Base-by-base conservation (phyloP, 2,888 invertebrate genomes). In the Resseliella maxima region DNA sequence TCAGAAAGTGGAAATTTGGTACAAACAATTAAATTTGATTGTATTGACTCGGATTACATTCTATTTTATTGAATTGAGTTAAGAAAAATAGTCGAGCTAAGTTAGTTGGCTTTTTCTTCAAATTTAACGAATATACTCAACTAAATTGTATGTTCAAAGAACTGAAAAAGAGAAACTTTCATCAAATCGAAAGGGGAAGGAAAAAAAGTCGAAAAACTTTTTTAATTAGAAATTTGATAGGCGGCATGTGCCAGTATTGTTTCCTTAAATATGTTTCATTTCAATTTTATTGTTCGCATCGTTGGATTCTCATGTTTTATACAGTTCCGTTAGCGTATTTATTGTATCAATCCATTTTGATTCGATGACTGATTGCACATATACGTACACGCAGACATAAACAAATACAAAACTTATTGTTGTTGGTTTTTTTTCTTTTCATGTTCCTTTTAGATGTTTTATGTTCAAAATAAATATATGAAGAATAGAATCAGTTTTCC, bases 211-310 rank as follows among this genome's bases (percentile, higher is more conserved):
- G 81, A 36, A 81, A 59, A 81, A 35, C 81, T 81, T 81, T 81
- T 81, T 81, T 81, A 81, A 81, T 81, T 81, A 81, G 81, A 81
- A 81, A 35, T 81, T 81, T 81, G 81, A 35, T 15, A 81, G 81
- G 36, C 36, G 18, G 81, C 81, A 81, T 81, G 35, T 35, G 35
- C 81, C 59, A 59, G 6, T 24, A 6, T 59, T 59, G 24, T 59
- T 59, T 24, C 18, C 46, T 50, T 50, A 15, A 18, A 50, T 18
- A 18, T 50, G 15, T 59, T 59, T 24, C 6, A 24, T 59, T 41
- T 12, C 50, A 21, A 8, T 18, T 24, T 24, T 3, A 15, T 59
- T 24, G 24, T n/a, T 12, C 24, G 24, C n/a, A 24, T 50, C 3
- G 5, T 18, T 21, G 12, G 24, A 59, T 59, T 59, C 12, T n/a